Percentiles rank a stretch among this genome's conserved stretches.
These are phyloP conservation scores for Drosophila kohkoa DNA, from an alignment of 1,140 invertebrate genomes.

Conservation along the genomic window DNA sequence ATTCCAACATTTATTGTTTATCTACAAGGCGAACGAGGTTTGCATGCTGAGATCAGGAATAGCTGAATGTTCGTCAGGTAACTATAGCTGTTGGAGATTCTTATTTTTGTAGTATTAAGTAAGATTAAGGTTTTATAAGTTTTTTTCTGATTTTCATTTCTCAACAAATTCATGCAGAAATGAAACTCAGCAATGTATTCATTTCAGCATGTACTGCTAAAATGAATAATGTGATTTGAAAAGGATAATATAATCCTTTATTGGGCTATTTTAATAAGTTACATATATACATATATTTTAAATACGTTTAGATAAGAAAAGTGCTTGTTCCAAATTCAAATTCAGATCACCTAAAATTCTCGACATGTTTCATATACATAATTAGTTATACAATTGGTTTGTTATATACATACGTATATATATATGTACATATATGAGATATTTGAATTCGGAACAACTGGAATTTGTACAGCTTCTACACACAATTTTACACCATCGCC, in stretches of 20 bases:
- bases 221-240: no score
- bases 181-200: not conserved
- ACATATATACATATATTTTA: not conserved
- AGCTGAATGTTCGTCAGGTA: conserved; percentile 41
- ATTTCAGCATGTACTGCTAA: no score
- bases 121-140: not conserved
- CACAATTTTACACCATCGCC: conserved; percentile 4
- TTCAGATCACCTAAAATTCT: not conserved
- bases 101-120: not conserved
- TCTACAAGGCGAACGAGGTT: conserved; percentile 27
- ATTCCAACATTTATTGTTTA: not conserved
- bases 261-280: not conserved
- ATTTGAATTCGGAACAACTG: not conserved
- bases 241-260: no score
- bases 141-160: not conserved
- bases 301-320: not conserved
- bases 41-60: conserved; percentile 25
- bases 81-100: conserved; percentile 3
- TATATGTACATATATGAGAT: no score
- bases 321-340: not conserved
- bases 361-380: no score
- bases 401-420: no score
- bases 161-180: not conserved
- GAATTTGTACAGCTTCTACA: not conserved
- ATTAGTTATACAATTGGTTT: no score